Conservation (phyloP, 2,888 invertebrate genomes). For the Ormyrus nitidulus region DNA sequence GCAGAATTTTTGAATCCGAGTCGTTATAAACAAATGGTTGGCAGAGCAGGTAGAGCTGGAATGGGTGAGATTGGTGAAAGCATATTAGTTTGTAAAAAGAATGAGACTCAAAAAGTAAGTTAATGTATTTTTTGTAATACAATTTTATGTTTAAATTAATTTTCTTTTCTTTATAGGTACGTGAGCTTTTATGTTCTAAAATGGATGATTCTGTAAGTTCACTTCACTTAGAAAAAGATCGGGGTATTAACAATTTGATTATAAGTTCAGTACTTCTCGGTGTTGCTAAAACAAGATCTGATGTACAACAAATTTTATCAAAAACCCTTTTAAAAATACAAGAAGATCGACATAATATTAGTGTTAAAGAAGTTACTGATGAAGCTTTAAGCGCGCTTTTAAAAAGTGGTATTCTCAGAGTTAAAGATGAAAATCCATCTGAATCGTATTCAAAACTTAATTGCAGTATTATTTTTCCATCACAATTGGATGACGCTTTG, state of each 20-base stretch:
- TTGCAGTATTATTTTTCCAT: slow-evolving; percentile 67
- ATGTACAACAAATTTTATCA: slow-evolving; percentile 78
- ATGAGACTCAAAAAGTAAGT: slow-evolving; percentile 78
- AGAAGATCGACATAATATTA: slow-evolving; percentile 74
- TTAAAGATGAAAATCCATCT: slow-evolving; percentile 56
- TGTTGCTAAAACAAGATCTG: slow-evolving; percentile 78
- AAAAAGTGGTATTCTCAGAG: slow-evolving; percentile 74
- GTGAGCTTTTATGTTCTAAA: slow-evolving; percentile 79
- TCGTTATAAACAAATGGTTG: slow-evolving; percentile 96
- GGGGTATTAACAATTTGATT: slow-evolving; percentile 80
- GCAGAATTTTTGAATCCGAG: slow-evolving; percentile 84
- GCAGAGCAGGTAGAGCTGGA: slow-evolving; percentile 95
- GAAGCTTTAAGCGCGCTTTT: slow-evolving; percentile 75
- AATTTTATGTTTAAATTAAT: background rate
- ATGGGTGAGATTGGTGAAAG: slow-evolving; percentile 90
- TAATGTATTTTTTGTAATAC: slow-evolving; percentile 2
- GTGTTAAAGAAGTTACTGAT: slow-evolving; percentile 75
- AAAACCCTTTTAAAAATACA: slow-evolving; percentile 83
- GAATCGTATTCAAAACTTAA: slow-evolving; percentile 62
- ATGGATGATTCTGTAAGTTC: slow-evolving; percentile 83
- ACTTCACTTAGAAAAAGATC: slow-evolving; percentile 77
- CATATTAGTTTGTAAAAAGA: slow-evolving; percentile 84
- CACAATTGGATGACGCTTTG: slow-evolving; percentile 59
- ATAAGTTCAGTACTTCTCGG: slow-evolving; percentile 83
- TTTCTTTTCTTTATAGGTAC: slow-evolving; percentile 72